Base-by-base conservation (phyloP, 2,888 invertebrate species). In the Sceliomorpha sp. region DNA sequence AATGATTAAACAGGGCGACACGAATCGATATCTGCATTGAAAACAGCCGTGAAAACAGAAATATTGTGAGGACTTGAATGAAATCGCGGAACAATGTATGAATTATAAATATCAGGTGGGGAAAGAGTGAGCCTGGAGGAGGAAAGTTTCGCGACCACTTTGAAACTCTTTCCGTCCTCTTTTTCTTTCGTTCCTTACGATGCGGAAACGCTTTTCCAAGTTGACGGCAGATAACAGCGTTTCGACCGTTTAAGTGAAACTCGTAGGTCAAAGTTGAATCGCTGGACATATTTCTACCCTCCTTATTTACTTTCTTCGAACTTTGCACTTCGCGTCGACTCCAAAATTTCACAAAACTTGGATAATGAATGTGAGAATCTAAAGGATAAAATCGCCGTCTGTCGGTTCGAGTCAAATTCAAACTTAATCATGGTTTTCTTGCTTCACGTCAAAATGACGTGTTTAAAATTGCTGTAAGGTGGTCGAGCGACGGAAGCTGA, bases 141-240 rank as follows among this genome's bases (percentile, higher is more conserved):
- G 34, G 17, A 36, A 50, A 60, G 42, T 48, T 60, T 50, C 15
- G 42, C 50, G 15, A 60, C 50, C 42, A 48, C 48, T 59, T 42
- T 15, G 26, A 59, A 40, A 48, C 40, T 48, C 31, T 34, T 44
- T 51, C 37, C 37, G 50, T 44, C 31, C 50, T 44, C 40, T 53
- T 62, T 45, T 51, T 39, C 62, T 53, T 45, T 63, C 39, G 26
- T 53, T 53, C 40, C 32, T 48, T 40, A 40, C 40, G 48, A 63
- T 37, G 48, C 48, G 55, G 34, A 48, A 55, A 63, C 55, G 55
- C 48, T 55, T 63, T 48, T 26, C 37, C 34, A 39, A 63, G 63
- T 55, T 48, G 32, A 63, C 51, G 51, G 40, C 39, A 39, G 26
- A 48, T 66, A 56, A 51, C 58, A 66, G 51, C 37, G 34, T 51